Conservation (phyloP, 2,113 vertebrate genomes). For the Euleptes europaea region DNA sequence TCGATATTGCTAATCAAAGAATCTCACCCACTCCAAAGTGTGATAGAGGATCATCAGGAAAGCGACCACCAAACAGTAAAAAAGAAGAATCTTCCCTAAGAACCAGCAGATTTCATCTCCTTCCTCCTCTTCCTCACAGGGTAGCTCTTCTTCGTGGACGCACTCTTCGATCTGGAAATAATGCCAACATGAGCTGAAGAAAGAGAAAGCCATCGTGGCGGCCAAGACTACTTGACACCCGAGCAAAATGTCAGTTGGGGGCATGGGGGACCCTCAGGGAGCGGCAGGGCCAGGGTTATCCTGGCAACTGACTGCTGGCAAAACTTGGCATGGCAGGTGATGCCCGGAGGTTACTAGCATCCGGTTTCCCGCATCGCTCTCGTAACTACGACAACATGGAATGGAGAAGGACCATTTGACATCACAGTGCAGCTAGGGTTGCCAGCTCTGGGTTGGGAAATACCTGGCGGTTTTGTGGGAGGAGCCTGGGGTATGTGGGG, state of each 20-base stretch:
- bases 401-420: background rate
- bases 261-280: background rate
- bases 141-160: background rate
- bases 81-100: conserved; percentile 45
- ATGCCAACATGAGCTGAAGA: conserved; percentile 39
- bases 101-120: conserved; percentile 26
- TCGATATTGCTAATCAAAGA: background rate
- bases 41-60: conserved; percentile 40
- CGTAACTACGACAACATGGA: background rate
- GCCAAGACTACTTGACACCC: background rate
- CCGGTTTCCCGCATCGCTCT: background rate
- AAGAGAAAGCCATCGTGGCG: conserved; percentile 41
- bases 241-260: background rate
- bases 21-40: conserved; percentile 28
- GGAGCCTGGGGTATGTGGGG: too few relatives aligned
- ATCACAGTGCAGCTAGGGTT: background rate
- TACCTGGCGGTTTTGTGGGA: too few relatives aligned
- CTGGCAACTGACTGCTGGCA: conserved; percentile 45
- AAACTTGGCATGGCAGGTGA: background rate
- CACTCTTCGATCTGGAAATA: background rate
- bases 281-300: background rate
- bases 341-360: conserved; percentile 8
- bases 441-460: too few relatives aligned
- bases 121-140: conserved; percentile 10
- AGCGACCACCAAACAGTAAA: conserved; percentile 38